Percentiles rank a stretch among this genome's conserved stretches.
Conservation (phyloP, 2,797 vertebrate species). For the Siniperca undulata region DNA sequence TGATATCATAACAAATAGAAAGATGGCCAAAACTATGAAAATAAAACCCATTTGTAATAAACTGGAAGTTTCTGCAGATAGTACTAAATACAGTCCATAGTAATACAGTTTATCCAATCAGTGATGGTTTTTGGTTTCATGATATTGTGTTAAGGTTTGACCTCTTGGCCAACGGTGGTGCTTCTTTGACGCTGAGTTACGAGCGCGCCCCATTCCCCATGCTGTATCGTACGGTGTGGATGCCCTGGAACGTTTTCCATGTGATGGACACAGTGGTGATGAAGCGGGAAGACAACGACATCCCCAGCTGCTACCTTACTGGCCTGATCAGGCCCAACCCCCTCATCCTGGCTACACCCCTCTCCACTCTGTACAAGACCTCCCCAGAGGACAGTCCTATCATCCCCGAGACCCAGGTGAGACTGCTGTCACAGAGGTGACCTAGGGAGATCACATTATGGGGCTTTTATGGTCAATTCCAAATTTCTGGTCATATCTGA, state of each 20-base stretch:
- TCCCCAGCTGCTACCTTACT: constrained; percentile 95
- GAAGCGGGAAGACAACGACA: constrained; percentile 96
- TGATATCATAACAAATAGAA: constrained; percentile 15
- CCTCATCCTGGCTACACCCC: constrained; percentile 92
- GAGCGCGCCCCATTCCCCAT: constrained; percentile 94
- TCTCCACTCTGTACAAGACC: constrained; percentile 95
- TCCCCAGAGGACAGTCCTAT: constrained; percentile 95
- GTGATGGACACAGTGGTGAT: constrained; percentile 98
- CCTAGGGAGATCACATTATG: background rate
- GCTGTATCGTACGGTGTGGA: constrained; percentile 94
- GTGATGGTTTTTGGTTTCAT: background rate
- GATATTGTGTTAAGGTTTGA: constrained; percentile 89
- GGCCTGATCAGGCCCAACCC: constrained; percentile 94
- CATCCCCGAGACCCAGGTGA: constrained; percentile 98
- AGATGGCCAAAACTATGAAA: background rate
- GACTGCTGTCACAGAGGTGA: constrained; percentile 4
- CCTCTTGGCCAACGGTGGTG: constrained; percentile 94
- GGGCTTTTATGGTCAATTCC: constrained; percentile 42
- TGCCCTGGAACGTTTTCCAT: constrained; percentile 97
- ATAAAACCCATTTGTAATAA: too few relatives aligned
- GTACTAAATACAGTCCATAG: background rate
- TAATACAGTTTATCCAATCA: background rate
- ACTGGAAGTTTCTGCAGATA: too few relatives aligned
- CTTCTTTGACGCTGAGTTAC: constrained; percentile 93
- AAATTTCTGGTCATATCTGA: constrained; percentile 33